A percentile compares a stretch with the other conserved stretches of the same genome.
Conservation (phyloP, 2,797 vertebrate species). For the Clamator glandarius region DNA sequence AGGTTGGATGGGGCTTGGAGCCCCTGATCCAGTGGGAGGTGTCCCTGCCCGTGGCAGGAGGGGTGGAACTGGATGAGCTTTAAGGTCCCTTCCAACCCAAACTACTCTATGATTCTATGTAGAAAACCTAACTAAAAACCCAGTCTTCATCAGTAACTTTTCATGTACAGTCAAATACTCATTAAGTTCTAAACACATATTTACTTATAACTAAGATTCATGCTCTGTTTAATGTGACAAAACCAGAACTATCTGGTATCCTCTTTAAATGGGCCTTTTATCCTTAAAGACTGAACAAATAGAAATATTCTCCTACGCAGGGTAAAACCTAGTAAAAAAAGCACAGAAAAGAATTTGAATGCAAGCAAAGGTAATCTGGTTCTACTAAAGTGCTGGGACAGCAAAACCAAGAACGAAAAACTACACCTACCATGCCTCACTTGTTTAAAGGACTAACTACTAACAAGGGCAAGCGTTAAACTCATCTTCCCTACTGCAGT, state of each 20-base stretch:
- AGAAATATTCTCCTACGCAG: background rate
- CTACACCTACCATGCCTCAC: background rate
- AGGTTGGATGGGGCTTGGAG: too few relatives aligned
- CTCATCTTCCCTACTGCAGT: background rate
- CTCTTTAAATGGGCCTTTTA: background rate
- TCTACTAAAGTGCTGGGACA: background rate
- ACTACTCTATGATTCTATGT: too few relatives aligned
- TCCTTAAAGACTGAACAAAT: background rate
- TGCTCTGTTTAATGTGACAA: background rate
- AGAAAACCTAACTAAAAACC: background rate
- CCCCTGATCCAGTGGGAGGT: too few relatives aligned
- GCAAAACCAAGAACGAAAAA: background rate
- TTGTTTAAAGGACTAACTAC: background rate
- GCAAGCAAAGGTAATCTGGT: background rate
- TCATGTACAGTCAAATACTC: background rate
- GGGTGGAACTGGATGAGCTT: too few relatives aligned
- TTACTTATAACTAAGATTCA: background rate
- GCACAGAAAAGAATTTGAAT: background rate
- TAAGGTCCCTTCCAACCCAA: too few relatives aligned
- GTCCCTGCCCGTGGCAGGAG: too few relatives aligned
- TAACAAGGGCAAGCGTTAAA: background rate
- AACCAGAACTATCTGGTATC: background rate
- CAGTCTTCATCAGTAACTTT: background rate
- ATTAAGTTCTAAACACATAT: background rate
- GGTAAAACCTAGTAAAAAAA: background rate